Evolutionary conservation across 1,140 invertebrate species (phyloP).

Genomic region (Argopecten irradians): DNA sequence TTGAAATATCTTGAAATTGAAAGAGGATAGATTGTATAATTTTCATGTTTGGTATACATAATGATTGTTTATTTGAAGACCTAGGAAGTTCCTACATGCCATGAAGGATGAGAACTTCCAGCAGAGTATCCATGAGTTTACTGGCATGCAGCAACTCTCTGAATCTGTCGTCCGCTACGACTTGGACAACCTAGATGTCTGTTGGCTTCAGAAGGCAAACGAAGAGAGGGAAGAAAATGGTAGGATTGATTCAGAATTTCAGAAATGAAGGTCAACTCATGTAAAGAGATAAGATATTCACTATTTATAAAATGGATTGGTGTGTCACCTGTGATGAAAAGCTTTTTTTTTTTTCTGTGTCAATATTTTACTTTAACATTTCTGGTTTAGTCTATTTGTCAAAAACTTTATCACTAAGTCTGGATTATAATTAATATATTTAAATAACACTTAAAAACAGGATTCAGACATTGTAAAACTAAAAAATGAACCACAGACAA

Average conservation of each 20-base stretch:
- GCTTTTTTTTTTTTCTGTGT: not conserved
- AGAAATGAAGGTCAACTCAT: not conserved
- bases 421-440: too few species aligned
- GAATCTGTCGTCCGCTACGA: slow-evolving; percentile 96
- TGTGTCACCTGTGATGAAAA: too few species aligned
- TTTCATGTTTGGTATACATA: not conserved
- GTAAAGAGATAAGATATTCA: too few species aligned
- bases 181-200: slow-evolving; percentile 93
- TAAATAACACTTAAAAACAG: too few species aligned
- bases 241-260: slow-evolving; percentile 39
- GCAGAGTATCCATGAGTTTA: slow-evolving; percentile 89
- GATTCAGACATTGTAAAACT: too few species aligned
- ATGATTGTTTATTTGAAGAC: slow-evolving; percentile 81
- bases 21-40: too few species aligned
- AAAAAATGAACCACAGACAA: too few species aligned
- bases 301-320: too few species aligned
- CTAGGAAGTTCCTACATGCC: slow-evolving; percentile 90
- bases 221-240: slow-evolving; percentile 86
- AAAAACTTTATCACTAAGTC: too few species aligned
- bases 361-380: not conserved
- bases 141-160: slow-evolving; percentile 88
- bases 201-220: slow-evolving; percentile 93
- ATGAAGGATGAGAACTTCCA: slow-evolving; percentile 90
- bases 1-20: too few species aligned
- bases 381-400: not conserved